These are phyloP conservation scores for Aphidius ervi DNA, from an alignment of 1,140 invertebrate species.

Conservation along the genomic window DNA sequence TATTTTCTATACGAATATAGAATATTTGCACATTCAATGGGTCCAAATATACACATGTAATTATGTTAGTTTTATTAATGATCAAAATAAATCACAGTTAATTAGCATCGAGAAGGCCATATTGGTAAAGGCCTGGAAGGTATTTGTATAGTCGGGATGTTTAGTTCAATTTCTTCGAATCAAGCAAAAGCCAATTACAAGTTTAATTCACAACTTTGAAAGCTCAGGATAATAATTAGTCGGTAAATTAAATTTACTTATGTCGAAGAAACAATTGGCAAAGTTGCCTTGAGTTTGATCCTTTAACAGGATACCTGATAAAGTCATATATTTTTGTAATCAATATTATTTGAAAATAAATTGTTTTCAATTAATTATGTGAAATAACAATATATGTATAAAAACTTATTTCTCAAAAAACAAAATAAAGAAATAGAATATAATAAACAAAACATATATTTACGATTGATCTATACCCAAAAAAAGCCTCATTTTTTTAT, in stretches of 20 bases:
- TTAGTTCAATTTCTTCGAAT: constrained; percentile 51
- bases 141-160: constrained; percentile 22
- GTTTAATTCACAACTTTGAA: constrained; percentile 49
- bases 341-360: constrained; percentile 11
- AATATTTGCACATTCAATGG: too few species aligned
- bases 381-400: background rate
- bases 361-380: constrained; percentile 23
- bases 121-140: too few species aligned
- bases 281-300: constrained; percentile 31
- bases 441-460: too few species aligned
- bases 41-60: too few species aligned
- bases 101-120: background rate
- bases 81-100: too few species aligned
- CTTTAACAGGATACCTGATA: constrained; percentile 13
- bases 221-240: constrained; percentile 45
- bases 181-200: constrained; percentile 51
- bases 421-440: background rate
- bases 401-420: constrained; percentile 10
- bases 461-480: too few species aligned
- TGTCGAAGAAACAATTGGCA: constrained; percentile 45
- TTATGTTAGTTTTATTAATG: too few species aligned
- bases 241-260: constrained; percentile 51
- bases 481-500: too few species aligned
- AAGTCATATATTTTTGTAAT: constrained; percentile 6
- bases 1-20: too few species aligned